Evolutionary conservation across 2,797 vertebrate genomes (phyloP).

Genomic region (Percopsis omiscomaycus): DNA sequence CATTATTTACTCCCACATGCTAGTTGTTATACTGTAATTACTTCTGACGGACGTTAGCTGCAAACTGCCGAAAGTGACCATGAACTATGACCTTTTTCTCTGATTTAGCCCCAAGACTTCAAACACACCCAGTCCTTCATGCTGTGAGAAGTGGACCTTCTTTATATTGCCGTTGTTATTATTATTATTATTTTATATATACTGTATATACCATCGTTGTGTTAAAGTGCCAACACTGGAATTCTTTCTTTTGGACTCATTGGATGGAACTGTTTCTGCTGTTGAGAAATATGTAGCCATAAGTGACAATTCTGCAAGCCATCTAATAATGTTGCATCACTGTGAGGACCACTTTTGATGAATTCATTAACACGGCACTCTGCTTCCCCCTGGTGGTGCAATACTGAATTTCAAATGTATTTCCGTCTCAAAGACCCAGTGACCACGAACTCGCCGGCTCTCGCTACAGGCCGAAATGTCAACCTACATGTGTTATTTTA

Average conservation of each 20-base stretch:
- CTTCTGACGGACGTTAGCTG: too few relatives aligned
- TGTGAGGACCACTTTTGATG: constrained; percentile 35
- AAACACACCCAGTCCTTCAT: constrained; percentile 97
- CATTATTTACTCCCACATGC: background rate
- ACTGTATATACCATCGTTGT: constrained; percentile 7
- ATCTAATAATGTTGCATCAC: constrained; percentile 39
- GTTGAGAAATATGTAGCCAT: background rate
- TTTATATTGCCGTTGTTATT: too few relatives aligned
- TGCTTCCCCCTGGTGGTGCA: constrained; percentile 63
- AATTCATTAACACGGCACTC: constrained; percentile 33
- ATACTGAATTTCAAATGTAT: constrained; percentile 13
- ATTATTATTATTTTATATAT: background rate
- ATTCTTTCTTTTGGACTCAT: background rate
- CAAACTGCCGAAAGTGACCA: too few relatives aligned
- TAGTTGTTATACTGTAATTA: too few relatives aligned
- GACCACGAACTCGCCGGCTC: constrained; percentile 1
- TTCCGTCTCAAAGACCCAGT: background rate
- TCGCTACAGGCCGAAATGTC: constrained; percentile 44
- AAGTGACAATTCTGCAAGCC: constrained; percentile 23
- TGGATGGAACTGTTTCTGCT: background rate
- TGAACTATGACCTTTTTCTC: constrained; percentile 6
- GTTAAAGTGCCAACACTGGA: constrained; percentile 63
- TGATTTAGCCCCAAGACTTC: constrained; percentile 84
- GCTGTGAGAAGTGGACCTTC: constrained; percentile 73
- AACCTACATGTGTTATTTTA: constrained; percentile 33